Evolutionary conservation across 1,140 invertebrate species (phyloP).

Genomic region (Alviniconcha marisindica): DNA sequence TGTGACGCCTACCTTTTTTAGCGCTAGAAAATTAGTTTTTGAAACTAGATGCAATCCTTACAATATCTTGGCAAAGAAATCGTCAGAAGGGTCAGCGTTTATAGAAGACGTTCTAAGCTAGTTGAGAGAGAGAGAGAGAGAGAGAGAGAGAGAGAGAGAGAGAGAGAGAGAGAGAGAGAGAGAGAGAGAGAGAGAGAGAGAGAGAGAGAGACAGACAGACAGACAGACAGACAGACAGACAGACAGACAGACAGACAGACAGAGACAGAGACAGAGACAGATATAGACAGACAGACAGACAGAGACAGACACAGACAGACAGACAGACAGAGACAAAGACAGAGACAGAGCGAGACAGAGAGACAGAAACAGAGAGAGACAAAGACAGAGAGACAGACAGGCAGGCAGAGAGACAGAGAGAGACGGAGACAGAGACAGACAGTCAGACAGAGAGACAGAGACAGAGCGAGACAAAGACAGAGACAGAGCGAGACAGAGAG

Average conservation of each 20-base stretch:
- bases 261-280: neutral
- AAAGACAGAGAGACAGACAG: neutral
- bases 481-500: too few species aligned
- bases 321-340: neutral
- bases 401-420: neutral
- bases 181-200: constrained; percentile 21
- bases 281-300: neutral
- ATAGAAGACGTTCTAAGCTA: too few species aligned
- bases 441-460: too few species aligned
- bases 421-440: neutral
- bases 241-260: neutral
- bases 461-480: too few species aligned
- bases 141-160: constrained; percentile 19
- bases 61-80: too few species aligned
- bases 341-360: neutral
- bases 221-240: constrained; percentile 16
- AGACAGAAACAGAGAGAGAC: neutral
- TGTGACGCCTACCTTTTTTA: too few species aligned
- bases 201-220: constrained; percentile 16
- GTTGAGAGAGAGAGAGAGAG: constrained; percentile 8
- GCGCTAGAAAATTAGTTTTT: too few species aligned
- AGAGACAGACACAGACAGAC: constrained; percentile 28
- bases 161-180: constrained; percentile 1
- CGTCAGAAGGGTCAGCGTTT: too few species aligned
- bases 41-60: too few species aligned